Evolutionary conservation across 2,113 vertebrate species (phyloP), one percentile per base, ranked within the genome.

Genomic region (Melospiza georgiana): DNA sequence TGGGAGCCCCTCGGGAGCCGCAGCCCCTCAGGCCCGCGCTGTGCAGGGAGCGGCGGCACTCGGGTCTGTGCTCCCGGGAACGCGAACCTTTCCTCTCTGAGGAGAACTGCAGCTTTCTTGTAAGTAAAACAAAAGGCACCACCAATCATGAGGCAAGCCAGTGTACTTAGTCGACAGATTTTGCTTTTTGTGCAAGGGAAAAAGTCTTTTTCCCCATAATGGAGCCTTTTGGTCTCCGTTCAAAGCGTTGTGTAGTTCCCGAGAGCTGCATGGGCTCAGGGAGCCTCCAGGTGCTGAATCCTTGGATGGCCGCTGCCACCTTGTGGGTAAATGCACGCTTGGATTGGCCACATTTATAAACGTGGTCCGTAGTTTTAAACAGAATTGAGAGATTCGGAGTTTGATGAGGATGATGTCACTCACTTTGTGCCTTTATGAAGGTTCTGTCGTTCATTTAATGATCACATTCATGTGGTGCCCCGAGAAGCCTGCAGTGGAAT

Each of bases 131-230:
- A 12, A 30, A 28, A 44, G 23, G 23, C 14, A 5, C 11, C 12
- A 1, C 24, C 23, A 3, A 0, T 33, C 28, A 5, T 1, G 48
- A 37, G 44, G 7, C 13, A 16, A 63, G 8, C 8, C 8, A 0
- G 12, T 62, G 43, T 22, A 18, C 15, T 15, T 0, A 23, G 15
- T 11, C 27, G 4, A 0, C 4, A 24, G 39, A 5, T 19, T 43
- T 43, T n/a, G 28, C 6, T 52, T 22, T 49, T 8, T 4, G 4
- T 4, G 12, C 27, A 3, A 44, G 22, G 9, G 9, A 44, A 35
- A 48, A 37, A 3, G 2, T 41, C 0, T 16, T 68, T 81, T 65
- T 7, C 5, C 30, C 22, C 5, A 2, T 30, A 30, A 2, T 2
- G 22, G 18, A 1, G 16, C 8, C 11, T 22, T 52, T 10, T 15